A percentile compares a stretch with the other conserved stretches of the same genome.
phyloP scores from a whole-genome alignment of 2,113 vertebrate species.

The Stictonetta naevosa region DNA sequence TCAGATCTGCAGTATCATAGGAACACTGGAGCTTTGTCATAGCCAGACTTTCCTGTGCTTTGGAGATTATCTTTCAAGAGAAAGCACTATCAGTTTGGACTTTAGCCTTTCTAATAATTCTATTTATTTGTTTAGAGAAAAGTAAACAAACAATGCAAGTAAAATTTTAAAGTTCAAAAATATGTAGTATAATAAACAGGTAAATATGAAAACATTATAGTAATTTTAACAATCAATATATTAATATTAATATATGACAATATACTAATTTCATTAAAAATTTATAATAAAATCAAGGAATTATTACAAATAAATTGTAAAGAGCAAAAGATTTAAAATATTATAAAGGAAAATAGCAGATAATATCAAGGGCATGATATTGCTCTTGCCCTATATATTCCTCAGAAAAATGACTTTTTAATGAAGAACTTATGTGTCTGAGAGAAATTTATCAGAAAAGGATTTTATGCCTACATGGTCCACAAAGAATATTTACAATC shows the following conservation, averaged over 20 bases:
- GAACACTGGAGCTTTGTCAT: background rate
- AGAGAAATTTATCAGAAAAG: background rate
- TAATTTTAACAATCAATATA: background rate
- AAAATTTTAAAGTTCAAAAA: background rate
- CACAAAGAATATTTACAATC: background rate
- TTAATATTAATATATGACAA: rapidly evolving
- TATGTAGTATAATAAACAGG: background rate
- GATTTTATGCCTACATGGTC: background rate
- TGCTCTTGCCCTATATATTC: background rate
- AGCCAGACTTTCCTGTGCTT: background rate
- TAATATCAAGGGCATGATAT: background rate
- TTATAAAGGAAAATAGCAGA: background rate
- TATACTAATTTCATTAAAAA: background rate
- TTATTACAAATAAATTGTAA: background rate
- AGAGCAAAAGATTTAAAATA: background rate
- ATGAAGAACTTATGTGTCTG: background rate
- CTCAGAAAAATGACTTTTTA: background rate
- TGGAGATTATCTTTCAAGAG: background rate
- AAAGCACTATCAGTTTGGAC: background rate
- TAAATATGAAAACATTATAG: background rate
- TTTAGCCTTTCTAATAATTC: background rate
- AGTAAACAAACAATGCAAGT: background rate
- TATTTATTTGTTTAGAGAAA: background rate
- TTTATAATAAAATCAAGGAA: background rate
- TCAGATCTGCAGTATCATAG: background rate